Conservation (phyloP, 2,888 invertebrate species). For the Mythimna loreyi region DNA sequence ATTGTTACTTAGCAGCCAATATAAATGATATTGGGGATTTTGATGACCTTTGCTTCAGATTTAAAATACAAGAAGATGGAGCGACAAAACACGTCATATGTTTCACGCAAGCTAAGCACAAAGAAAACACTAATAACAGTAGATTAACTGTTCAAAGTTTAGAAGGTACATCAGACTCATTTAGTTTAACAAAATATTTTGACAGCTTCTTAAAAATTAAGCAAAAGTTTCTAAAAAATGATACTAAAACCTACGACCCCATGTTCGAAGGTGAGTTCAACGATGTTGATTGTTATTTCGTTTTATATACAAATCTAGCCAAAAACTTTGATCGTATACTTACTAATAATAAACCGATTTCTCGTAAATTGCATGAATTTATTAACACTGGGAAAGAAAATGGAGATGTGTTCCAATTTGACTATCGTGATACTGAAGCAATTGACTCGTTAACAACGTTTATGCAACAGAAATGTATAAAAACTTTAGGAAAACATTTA, state of each 20-base stretch:
- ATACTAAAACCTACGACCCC: slow-evolving; percentile 46
- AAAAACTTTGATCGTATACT: slow-evolving; percentile 62
- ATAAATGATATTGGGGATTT: slow-evolving; percentile 70
- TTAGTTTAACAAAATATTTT: slow-evolving; percentile 68
- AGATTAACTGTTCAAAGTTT: slow-evolving; percentile 66
- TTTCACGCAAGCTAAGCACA: slow-evolving; percentile 72
- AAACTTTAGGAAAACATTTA: slow-evolving; percentile 63
- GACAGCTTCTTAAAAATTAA: slow-evolving; percentile 71
- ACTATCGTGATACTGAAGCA: slow-evolving; percentile 60
- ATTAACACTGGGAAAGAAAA: slow-evolving; percentile 61
- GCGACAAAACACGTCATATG: slow-evolving; percentile 59
- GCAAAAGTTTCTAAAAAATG: slow-evolving; percentile 60
- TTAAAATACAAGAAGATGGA: slow-evolving; percentile 50
- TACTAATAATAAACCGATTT: slow-evolving; percentile 45
- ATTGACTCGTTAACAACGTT: slow-evolving; percentile 61
- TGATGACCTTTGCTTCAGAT: slow-evolving; percentile 71
- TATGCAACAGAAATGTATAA: slow-evolving; percentile 64
- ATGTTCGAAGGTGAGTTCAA: slow-evolving; percentile 68
- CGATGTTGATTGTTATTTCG: slow-evolving; percentile 64
- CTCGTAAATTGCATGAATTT: slow-evolving; percentile 59
- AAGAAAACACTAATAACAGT: slow-evolving; percentile 65
- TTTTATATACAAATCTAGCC: slow-evolving; percentile 70
- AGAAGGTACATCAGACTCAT: slow-evolving; percentile 59
- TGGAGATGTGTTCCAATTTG: slow-evolving; percentile 63
- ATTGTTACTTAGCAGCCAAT: slow-evolving; percentile 69